These are phyloP conservation scores for Eulemur albifrons DNA, from an alignment of 2,797 vertebrate genomes.

Conservation along the genomic window DNA sequence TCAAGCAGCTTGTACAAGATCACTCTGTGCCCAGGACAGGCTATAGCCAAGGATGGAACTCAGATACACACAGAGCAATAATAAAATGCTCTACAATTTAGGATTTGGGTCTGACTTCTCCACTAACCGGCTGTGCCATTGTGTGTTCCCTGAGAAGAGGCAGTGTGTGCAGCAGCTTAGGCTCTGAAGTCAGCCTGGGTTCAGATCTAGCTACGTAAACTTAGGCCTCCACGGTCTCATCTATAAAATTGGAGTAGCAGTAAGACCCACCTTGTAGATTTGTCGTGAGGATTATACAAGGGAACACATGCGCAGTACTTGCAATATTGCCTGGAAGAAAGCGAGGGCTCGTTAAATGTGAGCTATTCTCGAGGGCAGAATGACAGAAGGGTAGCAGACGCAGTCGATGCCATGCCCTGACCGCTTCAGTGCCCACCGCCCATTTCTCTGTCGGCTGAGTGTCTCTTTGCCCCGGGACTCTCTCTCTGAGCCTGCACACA, in stretches of 20 bases:
- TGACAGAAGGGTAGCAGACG: accelerated
- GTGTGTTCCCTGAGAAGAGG: background rate
- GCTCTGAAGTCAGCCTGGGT: background rate
- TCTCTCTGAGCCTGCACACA: background rate
- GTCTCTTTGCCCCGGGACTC: background rate
- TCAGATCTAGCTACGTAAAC: background rate
- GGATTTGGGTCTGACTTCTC: background rate
- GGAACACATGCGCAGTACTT: background rate
- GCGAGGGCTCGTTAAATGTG: background rate
- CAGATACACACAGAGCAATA: no score
- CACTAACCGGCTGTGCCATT: accelerated
- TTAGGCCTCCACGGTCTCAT: background rate
- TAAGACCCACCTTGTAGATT: background rate
- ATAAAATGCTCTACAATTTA: background rate
- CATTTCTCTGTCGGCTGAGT: background rate
- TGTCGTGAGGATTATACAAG: background rate
- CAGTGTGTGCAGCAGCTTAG: accelerated
- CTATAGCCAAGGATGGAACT: background rate
- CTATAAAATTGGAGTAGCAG: background rate
- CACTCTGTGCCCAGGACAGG: background rate
- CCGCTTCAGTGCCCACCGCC: background rate
- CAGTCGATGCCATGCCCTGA: background rate
- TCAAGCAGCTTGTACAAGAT: background rate
- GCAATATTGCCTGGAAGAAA: background rate
- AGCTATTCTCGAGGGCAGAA: no score